Conservation (phyloP, 2,888 invertebrate genomes). For the Nemurella pictetii region DNA sequence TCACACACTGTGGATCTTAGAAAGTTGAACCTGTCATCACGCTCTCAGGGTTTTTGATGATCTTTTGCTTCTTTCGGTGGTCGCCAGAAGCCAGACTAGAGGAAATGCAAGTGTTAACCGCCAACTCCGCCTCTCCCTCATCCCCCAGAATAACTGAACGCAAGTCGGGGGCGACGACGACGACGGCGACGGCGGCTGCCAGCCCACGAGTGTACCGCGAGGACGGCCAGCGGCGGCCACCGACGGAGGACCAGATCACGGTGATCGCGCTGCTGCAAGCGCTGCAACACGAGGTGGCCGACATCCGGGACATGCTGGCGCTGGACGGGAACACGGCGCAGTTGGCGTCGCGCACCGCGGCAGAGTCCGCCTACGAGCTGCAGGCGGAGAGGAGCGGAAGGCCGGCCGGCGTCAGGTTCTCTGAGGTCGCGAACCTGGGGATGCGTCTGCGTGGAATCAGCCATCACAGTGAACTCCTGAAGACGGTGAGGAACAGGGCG, state of each 20-base stretch:
- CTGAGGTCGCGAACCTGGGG: background rate
- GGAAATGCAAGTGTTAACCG: too few relatives aligned
- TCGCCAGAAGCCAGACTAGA: too few relatives aligned
- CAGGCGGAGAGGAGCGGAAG: background rate
- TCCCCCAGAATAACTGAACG: too few relatives aligned
- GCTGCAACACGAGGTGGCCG: conserved; percentile 29
- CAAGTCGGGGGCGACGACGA: too few relatives aligned
- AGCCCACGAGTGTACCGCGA: background rate
- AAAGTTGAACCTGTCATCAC: too few relatives aligned
- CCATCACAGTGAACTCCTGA: background rate
- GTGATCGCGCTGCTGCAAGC: conserved; percentile 20
- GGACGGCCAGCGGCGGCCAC: background rate
- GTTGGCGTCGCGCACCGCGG: background rate
- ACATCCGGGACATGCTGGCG: background rate
- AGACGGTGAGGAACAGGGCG: background rate
- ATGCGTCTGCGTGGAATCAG: background rate
- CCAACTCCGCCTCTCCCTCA: too few relatives aligned
- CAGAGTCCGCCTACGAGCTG: background rate
- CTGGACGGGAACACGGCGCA: conserved; percentile 12
- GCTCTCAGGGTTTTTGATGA: too few relatives aligned
- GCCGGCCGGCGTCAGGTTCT: background rate
- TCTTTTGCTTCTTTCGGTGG: too few relatives aligned
- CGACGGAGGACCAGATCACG: background rate
- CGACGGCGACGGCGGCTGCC: too few relatives aligned
- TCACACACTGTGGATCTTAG: too few relatives aligned